phyloP scores from a whole-genome alignment of 2,888 invertebrate genomes.

The Xestia rhomboidea region DNA sequence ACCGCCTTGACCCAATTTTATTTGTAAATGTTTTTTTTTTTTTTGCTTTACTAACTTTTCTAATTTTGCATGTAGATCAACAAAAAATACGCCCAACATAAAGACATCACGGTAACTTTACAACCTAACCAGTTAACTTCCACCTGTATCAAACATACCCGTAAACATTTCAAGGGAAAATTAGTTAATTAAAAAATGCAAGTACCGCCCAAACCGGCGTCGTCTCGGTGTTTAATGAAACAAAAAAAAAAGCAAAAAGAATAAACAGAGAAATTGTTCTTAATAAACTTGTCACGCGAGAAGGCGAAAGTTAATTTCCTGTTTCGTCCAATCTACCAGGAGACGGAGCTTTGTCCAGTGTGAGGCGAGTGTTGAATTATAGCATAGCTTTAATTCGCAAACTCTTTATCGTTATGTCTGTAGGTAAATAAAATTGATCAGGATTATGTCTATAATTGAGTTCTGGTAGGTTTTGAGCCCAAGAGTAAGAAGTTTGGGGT shows the following conservation, averaged over 20 bases:
- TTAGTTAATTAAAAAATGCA: conserved; percentile 69
- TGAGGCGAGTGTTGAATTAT: conserved; percentile 46
- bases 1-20: background rate
- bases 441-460: background rate
- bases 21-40: background rate
- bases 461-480: background rate
- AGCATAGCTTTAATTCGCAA: conserved; percentile 12
- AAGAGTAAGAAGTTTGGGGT: too few species aligned
- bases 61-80: background rate
- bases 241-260: conserved; percentile 79
- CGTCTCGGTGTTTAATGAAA: conserved; percentile 74
- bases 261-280: conserved; percentile 84
- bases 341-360: conserved; percentile 54
- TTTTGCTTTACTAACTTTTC: background rate
- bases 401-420: background rate
- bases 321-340: conserved; percentile 82
- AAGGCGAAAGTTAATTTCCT: conserved; percentile 89
- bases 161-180: conserved; percentile 50
- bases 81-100: conserved; percentile 29
- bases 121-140: conserved; percentile 46
- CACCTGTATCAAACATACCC: conserved; percentile 49
- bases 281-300: conserved; percentile 89
- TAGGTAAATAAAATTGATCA: background rate
- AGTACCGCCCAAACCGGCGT: conserved; percentile 67
- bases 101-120: conserved; percentile 53